Conservation (phyloP, 2,888 invertebrate species). For the Acrocera orbiculus region DNA sequence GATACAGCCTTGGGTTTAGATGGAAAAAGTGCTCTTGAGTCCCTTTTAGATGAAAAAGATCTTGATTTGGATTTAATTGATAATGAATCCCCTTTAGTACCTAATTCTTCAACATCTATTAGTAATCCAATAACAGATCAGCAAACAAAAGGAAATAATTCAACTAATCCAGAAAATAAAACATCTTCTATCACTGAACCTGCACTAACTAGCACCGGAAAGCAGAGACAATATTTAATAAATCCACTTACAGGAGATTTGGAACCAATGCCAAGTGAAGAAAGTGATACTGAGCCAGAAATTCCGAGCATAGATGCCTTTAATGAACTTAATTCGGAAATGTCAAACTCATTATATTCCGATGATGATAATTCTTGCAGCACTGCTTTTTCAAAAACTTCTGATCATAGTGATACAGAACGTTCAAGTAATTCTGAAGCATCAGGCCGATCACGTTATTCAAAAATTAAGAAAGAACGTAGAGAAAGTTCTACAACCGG, state of each 20-base stretch:
- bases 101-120: slow-evolving; percentile 10
- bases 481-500: slow-evolving; percentile 5
- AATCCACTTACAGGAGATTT: slow-evolving; percentile 79
- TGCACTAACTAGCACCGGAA: slow-evolving; percentile 35
- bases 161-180: slow-evolving; percentile 14
- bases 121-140: slow-evolving; percentile 14
- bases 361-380: slow-evolving; percentile 40
- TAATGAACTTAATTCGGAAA: slow-evolving; percentile 27
- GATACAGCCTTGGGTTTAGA: slow-evolving; percentile 28
- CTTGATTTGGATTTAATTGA: slow-evolving; percentile 29
- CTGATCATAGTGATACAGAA: slow-evolving; percentile 36
- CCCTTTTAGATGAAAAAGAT: slow-evolving; percentile 28
- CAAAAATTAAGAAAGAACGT: slow-evolving; percentile 7
- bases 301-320: slow-evolving; percentile 15
- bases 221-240: slow-evolving; percentile 65
- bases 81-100: slow-evolving; percentile 33
- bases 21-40: slow-evolving; percentile 28
- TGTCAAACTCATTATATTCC: slow-evolving; percentile 37
- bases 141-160: slow-evolving; percentile 16
- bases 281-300: slow-evolving; percentile 42
- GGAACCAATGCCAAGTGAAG: slow-evolving; percentile 57
- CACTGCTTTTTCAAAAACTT: slow-evolving; percentile 35
- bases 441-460: slow-evolving; percentile 33
- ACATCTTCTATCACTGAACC: slow-evolving; percentile 1
- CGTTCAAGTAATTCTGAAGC: slow-evolving; percentile 32